Evolutionary conservation across 1,140 invertebrate species (phyloP), one percentile per base, ranked within the genome.

Genomic region (Pseudomyrmex gracilis): DNA sequence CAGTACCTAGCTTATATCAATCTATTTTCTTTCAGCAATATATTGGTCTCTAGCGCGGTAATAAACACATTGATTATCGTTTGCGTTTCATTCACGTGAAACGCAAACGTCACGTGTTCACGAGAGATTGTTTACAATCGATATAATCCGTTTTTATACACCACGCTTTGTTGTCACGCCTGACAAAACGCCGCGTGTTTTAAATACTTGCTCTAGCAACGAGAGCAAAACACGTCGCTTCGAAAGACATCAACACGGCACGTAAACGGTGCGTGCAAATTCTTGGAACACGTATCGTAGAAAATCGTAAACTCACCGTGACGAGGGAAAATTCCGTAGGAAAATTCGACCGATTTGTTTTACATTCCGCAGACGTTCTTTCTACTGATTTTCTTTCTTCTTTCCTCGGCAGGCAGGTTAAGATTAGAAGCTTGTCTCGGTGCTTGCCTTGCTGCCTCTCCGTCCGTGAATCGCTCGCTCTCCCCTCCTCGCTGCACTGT

Each of bases 401-500:
- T 49, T 47, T 49, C 1, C 7, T 43, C 64, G 51, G 34, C 34
- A 5, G 34, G 34, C n/a, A 34, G 53, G 43, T 68, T 15, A 58
- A 57, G 53, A 78, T 78, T 78, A 57, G 58, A 51, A 17, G 20
- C 17, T 67, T 9, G n/a, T 51, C 49, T 34, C 5, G 45, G 15
- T 22, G 49, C 74, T 24, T 15, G n/a, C 20, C 53, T 71, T 49
- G 34, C 12, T 49, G 34, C 12, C 53, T 49, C 17, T 47, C 43
- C 12, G 76, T 71, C 43, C 64, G 4, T 47, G 58, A 47, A 17
- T 53, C 34, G 51, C 13, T n/a, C 15, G 45, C 60, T 61, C 60
- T 24, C 20, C 76, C 13, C 68, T 47, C 34, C 76, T 58, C 53
- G 45, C 64, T 17, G 34, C 76, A 71, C 76, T 60, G 76, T 80